A percentile compares a stretch with the other conserved stretches of the same genome.
Evolutionary conservation across 2,888 invertebrate species (phyloP).

Genomic region (Caenorhabditis sulstoni): DNA sequence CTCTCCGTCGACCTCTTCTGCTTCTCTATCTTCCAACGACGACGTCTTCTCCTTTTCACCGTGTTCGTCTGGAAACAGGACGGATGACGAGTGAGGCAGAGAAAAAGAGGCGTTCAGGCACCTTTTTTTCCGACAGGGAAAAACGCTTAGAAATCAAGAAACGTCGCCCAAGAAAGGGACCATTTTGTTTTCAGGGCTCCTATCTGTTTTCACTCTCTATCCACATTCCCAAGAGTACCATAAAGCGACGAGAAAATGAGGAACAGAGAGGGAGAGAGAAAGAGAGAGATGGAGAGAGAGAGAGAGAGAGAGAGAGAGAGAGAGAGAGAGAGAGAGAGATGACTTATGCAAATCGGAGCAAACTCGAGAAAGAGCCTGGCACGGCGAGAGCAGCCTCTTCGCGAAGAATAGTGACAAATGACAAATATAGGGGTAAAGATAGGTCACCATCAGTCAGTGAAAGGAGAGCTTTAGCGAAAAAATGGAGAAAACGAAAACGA

Average conservation of each 20-base stretch:
- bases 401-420: slow-evolving; percentile 32
- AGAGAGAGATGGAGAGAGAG: neutral
- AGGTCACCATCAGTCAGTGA: slow-evolving; percentile 16
- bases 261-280: neutral
- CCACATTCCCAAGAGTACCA: too few relatives aligned
- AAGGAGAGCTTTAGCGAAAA: slow-evolving; percentile 5
- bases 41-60: slow-evolving; percentile 34
- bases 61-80: slow-evolving; percentile 33
- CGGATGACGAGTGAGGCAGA: neutral
- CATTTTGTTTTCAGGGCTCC: slow-evolving; percentile 7
- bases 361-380: neutral
- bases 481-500: neutral
- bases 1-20: slow-evolving; percentile 24
- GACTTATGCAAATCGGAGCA: slow-evolving; percentile 42
- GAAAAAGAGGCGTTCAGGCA: neutral
- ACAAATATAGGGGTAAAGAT: slow-evolving; percentile 53
- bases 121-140: too few relatives aligned
- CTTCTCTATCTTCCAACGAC: slow-evolving; percentile 16
- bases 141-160: too few relatives aligned
- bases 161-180: neutral
- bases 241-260: neutral
- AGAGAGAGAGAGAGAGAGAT: slow-evolving; percentile 14
- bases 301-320: slow-evolving; percentile 20
- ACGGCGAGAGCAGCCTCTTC: slow-evolving; percentile 9
- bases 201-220: too few relatives aligned